Evolutionary conservation across 2,888 invertebrate species (phyloP), one percentile per base, ranked within the genome.

Genomic region (Mythimna lalbum): DNA sequence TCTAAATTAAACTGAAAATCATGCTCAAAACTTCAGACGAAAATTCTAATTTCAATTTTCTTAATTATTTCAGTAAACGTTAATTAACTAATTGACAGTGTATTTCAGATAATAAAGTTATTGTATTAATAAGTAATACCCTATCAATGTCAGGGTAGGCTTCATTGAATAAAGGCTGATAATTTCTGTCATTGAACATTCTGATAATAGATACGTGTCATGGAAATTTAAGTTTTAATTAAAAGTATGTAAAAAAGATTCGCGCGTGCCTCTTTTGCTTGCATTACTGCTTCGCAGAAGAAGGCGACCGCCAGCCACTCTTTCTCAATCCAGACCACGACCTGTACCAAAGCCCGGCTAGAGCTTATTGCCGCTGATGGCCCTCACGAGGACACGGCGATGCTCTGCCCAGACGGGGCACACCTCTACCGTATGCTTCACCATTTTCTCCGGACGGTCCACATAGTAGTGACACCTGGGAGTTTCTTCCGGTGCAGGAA

Each of bases 51-150:
- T 52, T 14, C 2, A 23, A 12, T 23, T 14, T 52, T 23, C 9
- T 12, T 21, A 21, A 50, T 50, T 21, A 50, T 10, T 50, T 12
- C 21, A n/a, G n/a, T 50, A 50, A 21, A 21, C n/a, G 21, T 50
- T 50, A 50, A 52, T 82, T 80, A 82, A 74, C 67, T 76, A 75
- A 80, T 21, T 52, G 59, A 53, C 56, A 73, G 74, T 64, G 73
- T 69, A 49, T 9, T 65, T 36, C 10, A 43, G 4, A 53, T 47
- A 31, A 33, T 57, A 75, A 50, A 49, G 36, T 61, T 17, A 36
- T 69, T 27, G 33, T 65, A 63, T 59, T 73, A 57, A 70, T 56
- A 49, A 56, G 19, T 10, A 60, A 73, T 49, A 49, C 39, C 63
- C 7, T 76, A 63, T 49, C 21, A 67, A 27, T 67, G 60, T 47